A percentile compares a stretch with the other conserved stretches of the same genome.
Conservation (phyloP, 2,797 vertebrate genomes). For the Bradypodion ventrale region DNA sequence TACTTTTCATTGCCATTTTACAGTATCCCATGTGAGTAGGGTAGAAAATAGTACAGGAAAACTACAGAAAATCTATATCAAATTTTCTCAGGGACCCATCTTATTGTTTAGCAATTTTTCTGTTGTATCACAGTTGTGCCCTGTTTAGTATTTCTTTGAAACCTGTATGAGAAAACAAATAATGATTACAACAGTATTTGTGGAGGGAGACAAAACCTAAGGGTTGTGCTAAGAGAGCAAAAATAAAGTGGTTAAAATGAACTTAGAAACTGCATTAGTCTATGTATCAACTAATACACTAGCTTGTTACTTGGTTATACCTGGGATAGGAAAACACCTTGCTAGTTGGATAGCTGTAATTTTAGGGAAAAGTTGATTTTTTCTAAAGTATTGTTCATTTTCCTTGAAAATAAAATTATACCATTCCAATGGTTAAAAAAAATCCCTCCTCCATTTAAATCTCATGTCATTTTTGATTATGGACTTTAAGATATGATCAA, state of each 20-base stretch:
- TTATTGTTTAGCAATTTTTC: constrained; percentile 56
- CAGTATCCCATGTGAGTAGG: constrained; percentile 58
- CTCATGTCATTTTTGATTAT: no score
- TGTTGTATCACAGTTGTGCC: constrained; percentile 7
- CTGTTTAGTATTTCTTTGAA: constrained; percentile 37
- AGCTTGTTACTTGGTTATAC: constrained; percentile 33
- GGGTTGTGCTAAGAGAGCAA: constrained; percentile 30
- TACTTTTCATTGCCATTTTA: constrained; percentile 61
- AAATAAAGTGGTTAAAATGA: constrained; percentile 26
- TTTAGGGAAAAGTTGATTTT: background rate
- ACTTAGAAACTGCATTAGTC: no score
- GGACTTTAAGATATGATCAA: no score
- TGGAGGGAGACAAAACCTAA: constrained; percentile 14
- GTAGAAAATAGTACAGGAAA: constrained; percentile 57
- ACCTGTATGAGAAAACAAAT: background rate
- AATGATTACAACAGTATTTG: background rate
- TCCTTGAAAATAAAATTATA: background rate
- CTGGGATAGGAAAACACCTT: no score
- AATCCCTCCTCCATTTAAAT: background rate
- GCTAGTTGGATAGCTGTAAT: no score
- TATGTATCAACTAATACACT: background rate
- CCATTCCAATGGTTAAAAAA: background rate
- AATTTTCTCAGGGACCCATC: constrained; percentile 51
- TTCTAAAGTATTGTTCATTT: background rate
- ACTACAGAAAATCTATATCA: constrained; percentile 59